Evolutionary conservation across 2,797 vertebrate species (phyloP).

Genomic region (Protosalanx chinensis): DNA sequence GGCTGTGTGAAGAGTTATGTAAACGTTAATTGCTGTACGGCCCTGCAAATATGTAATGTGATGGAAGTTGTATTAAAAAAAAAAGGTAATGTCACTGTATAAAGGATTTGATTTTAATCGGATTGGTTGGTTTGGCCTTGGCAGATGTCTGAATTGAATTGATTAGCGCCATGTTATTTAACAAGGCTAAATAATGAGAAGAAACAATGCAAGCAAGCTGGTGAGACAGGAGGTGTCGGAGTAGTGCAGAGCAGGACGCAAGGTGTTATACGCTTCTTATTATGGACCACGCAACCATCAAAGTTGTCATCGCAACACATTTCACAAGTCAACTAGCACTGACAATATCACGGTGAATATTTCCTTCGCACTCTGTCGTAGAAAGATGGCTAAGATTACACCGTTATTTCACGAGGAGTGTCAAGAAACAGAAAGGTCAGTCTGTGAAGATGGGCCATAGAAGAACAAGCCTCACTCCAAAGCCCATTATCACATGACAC

Average conservation of each 20-base stretch:
- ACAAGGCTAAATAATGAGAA: conserved; percentile 45
- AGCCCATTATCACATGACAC: conserved; percentile 35
- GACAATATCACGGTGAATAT: conserved; percentile 22
- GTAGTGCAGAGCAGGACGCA: conserved; percentile 45
- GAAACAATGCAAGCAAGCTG: conserved; percentile 45
- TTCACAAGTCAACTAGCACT: conserved; percentile 39
- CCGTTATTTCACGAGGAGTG: neutral
- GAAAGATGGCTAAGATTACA: conserved; percentile 10
- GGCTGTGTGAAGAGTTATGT: neutral
- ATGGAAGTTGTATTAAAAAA: neutral
- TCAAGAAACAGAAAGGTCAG: conserved; percentile 6
- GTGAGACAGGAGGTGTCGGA: conserved; percentile 38
- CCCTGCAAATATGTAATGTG: too few species aligned
- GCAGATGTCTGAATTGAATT: conserved; percentile 32
- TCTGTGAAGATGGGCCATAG: conserved; percentile 1
- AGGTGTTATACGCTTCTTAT: conserved; percentile 37
- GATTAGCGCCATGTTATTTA: conserved; percentile 34
- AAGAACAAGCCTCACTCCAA: conserved; percentile 11
- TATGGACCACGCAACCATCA: conserved; percentile 37
- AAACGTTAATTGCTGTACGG: too few species aligned
- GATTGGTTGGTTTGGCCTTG: conserved; percentile 34
- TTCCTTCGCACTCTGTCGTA: neutral
- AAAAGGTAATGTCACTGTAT: neutral
- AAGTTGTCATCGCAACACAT: conserved; percentile 38
- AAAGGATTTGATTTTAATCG: too few species aligned